These are phyloP conservation scores for Phoxinus dragarum DNA, from an alignment of 2,797 vertebrate genomes.

Conservation along the genomic window DNA sequence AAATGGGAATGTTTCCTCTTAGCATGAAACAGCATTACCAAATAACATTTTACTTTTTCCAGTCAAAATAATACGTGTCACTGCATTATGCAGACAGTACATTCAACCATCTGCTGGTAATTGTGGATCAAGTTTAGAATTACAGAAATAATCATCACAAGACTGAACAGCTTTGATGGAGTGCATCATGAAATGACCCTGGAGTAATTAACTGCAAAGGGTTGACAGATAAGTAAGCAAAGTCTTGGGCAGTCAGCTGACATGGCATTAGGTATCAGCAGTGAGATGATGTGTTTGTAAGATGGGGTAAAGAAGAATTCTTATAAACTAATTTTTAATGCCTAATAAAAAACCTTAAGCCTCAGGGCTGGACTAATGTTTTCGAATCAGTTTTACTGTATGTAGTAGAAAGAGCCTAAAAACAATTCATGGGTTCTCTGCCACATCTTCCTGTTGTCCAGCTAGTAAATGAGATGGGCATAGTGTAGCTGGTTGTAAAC, in stretches of 20 bases:
- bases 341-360: not conserved
- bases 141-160: slow-evolving; percentile 61
- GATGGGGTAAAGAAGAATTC: slow-evolving; percentile 22
- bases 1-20: slow-evolving; percentile 29
- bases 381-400: slow-evolving; percentile 68
- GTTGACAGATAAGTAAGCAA: slow-evolving; percentile 52
- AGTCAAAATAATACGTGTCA: not conserved
- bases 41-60: not conserved
- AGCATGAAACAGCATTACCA: slow-evolving; percentile 27
- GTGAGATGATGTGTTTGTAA: slow-evolving; percentile 49
- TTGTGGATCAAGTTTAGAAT: slow-evolving; percentile 71
- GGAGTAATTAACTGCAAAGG: slow-evolving; percentile 42
- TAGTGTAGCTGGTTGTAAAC: slow-evolving; percentile 48
- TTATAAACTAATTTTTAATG: slow-evolving; percentile 1
- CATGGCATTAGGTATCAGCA: slow-evolving; percentile 60
- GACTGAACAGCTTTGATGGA: slow-evolving; percentile 67
- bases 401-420: slow-evolving; percentile 55
- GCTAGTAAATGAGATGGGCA: slow-evolving; percentile 52
- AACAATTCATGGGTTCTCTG: slow-evolving; percentile 58
- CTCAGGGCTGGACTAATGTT: slow-evolving; percentile 62
- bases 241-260: slow-evolving; percentile 61
- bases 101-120: slow-evolving; percentile 27
- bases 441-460: slow-evolving; percentile 74
- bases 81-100: slow-evolving; percentile 1
- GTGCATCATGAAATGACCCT: slow-evolving; percentile 61